Conservation (phyloP, 1,140 invertebrate species). For the Zophobas atratus region DNA sequence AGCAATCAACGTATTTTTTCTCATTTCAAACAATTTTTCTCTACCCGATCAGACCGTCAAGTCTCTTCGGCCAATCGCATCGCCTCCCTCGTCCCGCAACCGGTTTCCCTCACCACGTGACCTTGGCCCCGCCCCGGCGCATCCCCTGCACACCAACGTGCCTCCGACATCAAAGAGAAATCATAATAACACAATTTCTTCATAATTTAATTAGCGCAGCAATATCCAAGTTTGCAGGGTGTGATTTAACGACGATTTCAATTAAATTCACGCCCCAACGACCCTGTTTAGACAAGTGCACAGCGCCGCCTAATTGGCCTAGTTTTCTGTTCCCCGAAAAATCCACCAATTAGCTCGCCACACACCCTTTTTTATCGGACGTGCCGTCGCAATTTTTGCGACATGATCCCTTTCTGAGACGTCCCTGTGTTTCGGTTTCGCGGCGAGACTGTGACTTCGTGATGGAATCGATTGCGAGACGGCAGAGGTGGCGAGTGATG, state of each 20-base stretch:
- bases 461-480: neutral
- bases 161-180: conserved; percentile 8
- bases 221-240: conserved; percentile 4
- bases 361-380: neutral
- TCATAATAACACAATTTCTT: conserved; percentile 7
- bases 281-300: conserved; percentile 1
- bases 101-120: too few relatives aligned
- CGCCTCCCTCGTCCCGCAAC: too few relatives aligned
- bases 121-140: too few relatives aligned
- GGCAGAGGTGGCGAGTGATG: conserved; percentile 10
- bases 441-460: conserved; percentile 5
- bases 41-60: too few relatives aligned
- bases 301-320: conserved; percentile 19
- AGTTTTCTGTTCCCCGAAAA: neutral
- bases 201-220: conserved; percentile 33
- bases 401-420: too few relatives aligned
- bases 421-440: too few relatives aligned
- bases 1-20: too few relatives aligned
- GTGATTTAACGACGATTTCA: conserved; percentile 29
- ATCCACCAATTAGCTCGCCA: neutral
- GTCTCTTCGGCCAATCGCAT: too few relatives aligned
- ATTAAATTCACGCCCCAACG: conserved; percentile 25
- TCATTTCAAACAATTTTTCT: too few relatives aligned
- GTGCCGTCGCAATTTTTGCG: too few relatives aligned
- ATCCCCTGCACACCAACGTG: neutral